These are phyloP conservation scores for Oncorhynchus mykiss DNA, from an alignment of 2,113 vertebrate genomes.

Conservation along the genomic window DNA sequence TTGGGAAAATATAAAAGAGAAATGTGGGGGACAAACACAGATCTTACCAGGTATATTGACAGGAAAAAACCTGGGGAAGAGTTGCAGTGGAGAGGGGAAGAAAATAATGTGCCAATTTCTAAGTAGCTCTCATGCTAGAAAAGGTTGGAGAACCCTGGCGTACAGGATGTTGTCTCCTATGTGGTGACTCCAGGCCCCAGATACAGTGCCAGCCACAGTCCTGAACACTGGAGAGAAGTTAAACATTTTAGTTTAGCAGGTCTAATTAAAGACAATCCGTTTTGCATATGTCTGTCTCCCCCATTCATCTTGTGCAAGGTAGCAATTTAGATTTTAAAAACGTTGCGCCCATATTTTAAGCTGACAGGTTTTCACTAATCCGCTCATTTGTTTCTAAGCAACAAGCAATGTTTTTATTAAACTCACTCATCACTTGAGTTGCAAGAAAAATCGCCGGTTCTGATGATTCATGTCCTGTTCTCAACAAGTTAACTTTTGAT, in stretches of 20 bases:
- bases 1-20: too few species aligned
- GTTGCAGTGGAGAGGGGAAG: not conserved
- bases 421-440: not conserved
- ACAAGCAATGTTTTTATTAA: not conserved
- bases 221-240: too few species aligned
- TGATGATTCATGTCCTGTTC: not conserved
- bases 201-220: too few species aligned
- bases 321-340: not conserved
- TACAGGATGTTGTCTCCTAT: too few species aligned
- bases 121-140: too few species aligned
- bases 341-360: not conserved
- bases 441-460: not conserved
- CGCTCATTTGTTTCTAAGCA: slow-evolving; percentile 4
- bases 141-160: too few species aligned
- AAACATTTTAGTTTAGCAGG: too few species aligned
- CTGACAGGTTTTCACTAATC: not conserved
- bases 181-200: too few species aligned
- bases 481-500: not conserved
- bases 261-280: too few species aligned
- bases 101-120: not conserved
- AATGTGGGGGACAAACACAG: too few species aligned
- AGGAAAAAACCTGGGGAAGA: not conserved
- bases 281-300: not conserved
- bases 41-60: too few species aligned
- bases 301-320: not conserved